phyloP scores from a whole-genome alignment of 2,797 vertebrate genomes.

The Acrossocheilus fasciatus region DNA sequence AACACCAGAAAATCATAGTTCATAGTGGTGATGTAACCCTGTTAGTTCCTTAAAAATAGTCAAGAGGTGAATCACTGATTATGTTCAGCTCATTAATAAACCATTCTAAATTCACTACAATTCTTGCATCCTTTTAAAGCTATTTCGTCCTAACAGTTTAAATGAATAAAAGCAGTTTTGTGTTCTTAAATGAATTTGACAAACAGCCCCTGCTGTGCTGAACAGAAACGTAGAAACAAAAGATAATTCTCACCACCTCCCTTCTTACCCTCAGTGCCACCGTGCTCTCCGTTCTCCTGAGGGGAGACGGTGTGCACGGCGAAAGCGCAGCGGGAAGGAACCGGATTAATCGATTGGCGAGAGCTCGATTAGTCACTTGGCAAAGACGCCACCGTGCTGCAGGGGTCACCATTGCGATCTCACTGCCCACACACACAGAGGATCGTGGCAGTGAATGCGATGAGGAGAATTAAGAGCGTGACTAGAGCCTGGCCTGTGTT shows the following conservation, averaged over 20 bases:
- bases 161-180: not conserved
- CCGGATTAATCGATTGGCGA: conserved; percentile 60
- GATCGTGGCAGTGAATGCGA: conserved; percentile 75
- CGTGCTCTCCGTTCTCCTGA: not conserved
- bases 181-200: conserved; percentile 5
- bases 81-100: not conserved
- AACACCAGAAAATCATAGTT: not conserved
- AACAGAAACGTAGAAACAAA: conserved; percentile 19
- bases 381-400: conserved; percentile 36
- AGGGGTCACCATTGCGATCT: conserved; percentile 50
- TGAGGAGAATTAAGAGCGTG: conserved; percentile 71
- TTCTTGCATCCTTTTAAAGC: not conserved
- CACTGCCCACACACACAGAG: conserved; percentile 46
- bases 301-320: not conserved
- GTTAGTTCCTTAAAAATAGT: not conserved
- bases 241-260: not conserved
- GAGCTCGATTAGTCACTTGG: conserved; percentile 60
- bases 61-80: not conserved
- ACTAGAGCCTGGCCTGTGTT: conserved; percentile 67
- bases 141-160: not conserved
- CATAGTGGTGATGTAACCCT: not conserved
- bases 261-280: conserved; percentile 9
- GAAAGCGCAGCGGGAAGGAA: conserved; percentile 53
- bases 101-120: not conserved
- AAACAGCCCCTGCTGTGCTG: conserved; percentile 18